A percentile compares a stretch with the other conserved stretches of the same genome.
These are phyloP conservation scores for Brachionus manjavacas DNA, from an alignment of 1,140 invertebrate genomes.

Conservation along the genomic window DNA sequence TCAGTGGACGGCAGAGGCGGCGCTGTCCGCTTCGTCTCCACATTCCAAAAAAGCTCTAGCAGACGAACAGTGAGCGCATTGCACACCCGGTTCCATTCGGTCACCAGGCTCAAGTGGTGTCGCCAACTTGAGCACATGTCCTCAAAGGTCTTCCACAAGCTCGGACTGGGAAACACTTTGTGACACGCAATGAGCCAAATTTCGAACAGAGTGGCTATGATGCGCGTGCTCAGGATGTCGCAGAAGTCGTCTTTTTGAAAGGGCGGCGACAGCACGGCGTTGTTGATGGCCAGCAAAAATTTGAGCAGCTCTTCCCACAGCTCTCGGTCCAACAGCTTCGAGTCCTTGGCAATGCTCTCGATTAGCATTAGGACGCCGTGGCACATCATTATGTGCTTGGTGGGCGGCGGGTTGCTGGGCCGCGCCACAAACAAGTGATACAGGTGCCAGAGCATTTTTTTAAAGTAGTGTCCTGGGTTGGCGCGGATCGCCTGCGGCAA, in stretches of 20 bases:
- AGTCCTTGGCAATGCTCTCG: constrained; percentile 75
- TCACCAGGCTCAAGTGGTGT: constrained; percentile 80
- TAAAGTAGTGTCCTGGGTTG: constrained; percentile 82
- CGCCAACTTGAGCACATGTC: constrained; percentile 87
- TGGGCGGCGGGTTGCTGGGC: constrained; percentile 63
- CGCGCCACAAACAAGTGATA: constrained; percentile 92
- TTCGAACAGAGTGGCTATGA: constrained; percentile 86
- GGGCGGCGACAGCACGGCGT: constrained; percentile 81
- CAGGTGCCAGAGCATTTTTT: constrained; percentile 84
- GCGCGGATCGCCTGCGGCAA: constrained; percentile 79
- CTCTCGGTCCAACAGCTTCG: constrained; percentile 70
- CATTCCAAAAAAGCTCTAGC: constrained; percentile 82
- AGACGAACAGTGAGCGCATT: constrained; percentile 76
- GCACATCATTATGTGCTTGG: constrained; percentile 86
- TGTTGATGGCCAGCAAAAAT: constrained; percentile 85
- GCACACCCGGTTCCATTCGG: constrained; percentile 91
- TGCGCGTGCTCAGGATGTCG: constrained; percentile 85
- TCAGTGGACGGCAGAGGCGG: background rate
- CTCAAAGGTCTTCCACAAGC: constrained; percentile 87
- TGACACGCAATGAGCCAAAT: constrained; percentile 87
- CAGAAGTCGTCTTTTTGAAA: constrained; percentile 84
- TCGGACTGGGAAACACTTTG: constrained; percentile 79
- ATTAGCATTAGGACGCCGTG: constrained; percentile 84
- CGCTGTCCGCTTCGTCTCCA: constrained; percentile 63
- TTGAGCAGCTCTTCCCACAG: constrained; percentile 85